Percentiles rank a stretch among this genome's conserved stretches.
These are phyloP conservation scores for Parnassius orleans DNA, from an alignment of 2,888 invertebrate genomes.

Conservation along the genomic window DNA sequence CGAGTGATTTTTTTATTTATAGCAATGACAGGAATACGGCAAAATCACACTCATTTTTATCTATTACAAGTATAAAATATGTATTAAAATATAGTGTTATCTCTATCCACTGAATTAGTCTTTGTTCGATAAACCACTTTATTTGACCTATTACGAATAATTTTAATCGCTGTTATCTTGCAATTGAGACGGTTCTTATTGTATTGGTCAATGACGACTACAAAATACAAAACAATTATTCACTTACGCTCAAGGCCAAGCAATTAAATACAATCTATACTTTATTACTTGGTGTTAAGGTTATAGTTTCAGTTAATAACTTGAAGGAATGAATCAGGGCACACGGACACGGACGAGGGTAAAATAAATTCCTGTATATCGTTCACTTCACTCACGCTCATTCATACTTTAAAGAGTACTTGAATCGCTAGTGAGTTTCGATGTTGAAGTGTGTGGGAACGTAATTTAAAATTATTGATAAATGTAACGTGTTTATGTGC, in stretches of 20 bases:
- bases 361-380: conserved; percentile 7
- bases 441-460: conserved; percentile 6
- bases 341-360: neutral
- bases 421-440: neutral
- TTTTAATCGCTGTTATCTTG: neutral
- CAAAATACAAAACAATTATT: neutral
- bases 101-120: neutral
- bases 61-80: neutral
- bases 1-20: no score
- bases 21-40: no score
- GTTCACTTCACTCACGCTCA: conserved; percentile 3
- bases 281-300: neutral
- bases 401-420: neutral
- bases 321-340: neutral
- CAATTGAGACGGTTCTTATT: neutral
- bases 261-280: neutral
- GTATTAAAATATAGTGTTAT: neutral
- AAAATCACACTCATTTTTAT: neutral
- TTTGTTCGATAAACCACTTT: conserved; percentile 12
- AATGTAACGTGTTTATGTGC: neutral
- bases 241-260: neutral
- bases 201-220: neutral
- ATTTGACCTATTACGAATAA: neutral
- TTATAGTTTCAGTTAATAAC: neutral
- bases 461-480: neutral